These are phyloP conservation scores for Taphrorychus bicolor DNA, from an alignment of 2,888 invertebrate species.

Conservation along the genomic window DNA sequence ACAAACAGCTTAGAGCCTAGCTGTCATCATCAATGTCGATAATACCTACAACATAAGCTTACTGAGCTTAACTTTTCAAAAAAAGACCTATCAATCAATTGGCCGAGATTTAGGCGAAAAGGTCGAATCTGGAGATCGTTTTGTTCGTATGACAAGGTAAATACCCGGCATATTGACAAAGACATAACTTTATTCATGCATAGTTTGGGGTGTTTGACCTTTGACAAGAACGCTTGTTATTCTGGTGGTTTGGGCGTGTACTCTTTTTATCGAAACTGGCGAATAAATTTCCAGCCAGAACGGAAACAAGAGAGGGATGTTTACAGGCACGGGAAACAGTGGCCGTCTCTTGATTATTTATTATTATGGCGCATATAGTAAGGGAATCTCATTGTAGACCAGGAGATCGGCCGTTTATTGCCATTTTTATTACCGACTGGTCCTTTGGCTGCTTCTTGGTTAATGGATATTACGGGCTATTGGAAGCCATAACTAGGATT, in stretches of 20 bases:
- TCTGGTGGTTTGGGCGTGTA: not conserved
- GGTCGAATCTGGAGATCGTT: not conserved
- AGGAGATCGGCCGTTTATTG: conserved; percentile 48
- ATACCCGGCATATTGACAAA: not conserved
- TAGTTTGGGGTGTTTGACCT: conserved; percentile 4
- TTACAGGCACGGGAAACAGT: conserved; percentile 54
- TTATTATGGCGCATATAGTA: conserved; percentile 54
- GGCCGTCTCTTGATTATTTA: conserved; percentile 57
- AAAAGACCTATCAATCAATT: not conserved
- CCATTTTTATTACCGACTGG: conserved; percentile 45
- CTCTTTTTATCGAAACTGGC: conserved; percentile 1
- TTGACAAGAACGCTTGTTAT: not conserved
- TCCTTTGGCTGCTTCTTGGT: conserved; percentile 32
- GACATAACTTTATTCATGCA: not conserved
- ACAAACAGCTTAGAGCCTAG: not conserved
- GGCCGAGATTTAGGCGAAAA: not conserved
- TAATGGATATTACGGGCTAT: conserved; percentile 37
- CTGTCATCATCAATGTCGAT: not conserved
- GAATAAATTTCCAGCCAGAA: conserved; percentile 30
- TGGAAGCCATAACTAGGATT: conserved; percentile 27
- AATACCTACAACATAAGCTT: not conserved
- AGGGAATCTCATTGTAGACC: conserved; percentile 51
- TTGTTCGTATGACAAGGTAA: not conserved
- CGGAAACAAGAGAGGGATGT: conserved; percentile 34
- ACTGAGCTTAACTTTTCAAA: not conserved